Conservation (phyloP, 2,797 vertebrate species). For the Sebastes diploproa region DNA sequence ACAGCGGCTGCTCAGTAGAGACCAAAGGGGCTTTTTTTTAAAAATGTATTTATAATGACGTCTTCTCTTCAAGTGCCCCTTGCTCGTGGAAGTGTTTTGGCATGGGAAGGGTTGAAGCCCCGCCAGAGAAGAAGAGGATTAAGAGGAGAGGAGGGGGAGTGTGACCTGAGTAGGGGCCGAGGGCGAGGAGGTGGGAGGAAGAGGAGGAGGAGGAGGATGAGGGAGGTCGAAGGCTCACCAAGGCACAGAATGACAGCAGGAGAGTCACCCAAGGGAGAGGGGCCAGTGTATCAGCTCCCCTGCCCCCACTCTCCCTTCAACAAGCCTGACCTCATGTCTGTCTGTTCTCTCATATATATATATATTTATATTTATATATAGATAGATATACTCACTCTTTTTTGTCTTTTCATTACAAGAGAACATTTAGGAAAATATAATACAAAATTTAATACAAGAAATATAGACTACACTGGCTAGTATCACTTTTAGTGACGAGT, state of each 20-base stretch:
- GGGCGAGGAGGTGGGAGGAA: slow-evolving; percentile 18
- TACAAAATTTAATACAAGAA: slow-evolving; percentile 95
- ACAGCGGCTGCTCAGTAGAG: slow-evolving; percentile 46
- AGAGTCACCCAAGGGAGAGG: slow-evolving; percentile 87
- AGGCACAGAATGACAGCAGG: slow-evolving; percentile 93
- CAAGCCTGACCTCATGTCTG: slow-evolving; percentile 81
- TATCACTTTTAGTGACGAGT: slow-evolving; percentile 84
- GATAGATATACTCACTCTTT: slow-evolving; percentile 75
- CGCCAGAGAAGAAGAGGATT: slow-evolving; percentile 11
- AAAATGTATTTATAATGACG: slow-evolving; percentile 2
- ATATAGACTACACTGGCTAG: slow-evolving; percentile 89
- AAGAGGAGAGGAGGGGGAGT: slow-evolving; percentile 2
- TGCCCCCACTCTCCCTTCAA: slow-evolving; percentile 81
- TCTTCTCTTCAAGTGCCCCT: slow-evolving; percentile 60
- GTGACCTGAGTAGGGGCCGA: slow-evolving; percentile 68
- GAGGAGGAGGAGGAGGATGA: slow-evolving; percentile 36
- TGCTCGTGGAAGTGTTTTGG: slow-evolving; percentile 57
- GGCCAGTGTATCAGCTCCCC: slow-evolving; percentile 73
- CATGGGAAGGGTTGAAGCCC: slow-evolving; percentile 36
- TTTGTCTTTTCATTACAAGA: slow-evolving; percentile 81
- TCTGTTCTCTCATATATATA: slow-evolving; percentile 60
- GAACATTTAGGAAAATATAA: slow-evolving; percentile 99
- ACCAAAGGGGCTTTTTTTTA: slow-evolving; percentile 26
- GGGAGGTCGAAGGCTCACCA: slow-evolving; percentile 89
- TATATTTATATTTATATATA: slow-evolving; percentile 50